phyloP scores from a whole-genome alignment of 2,888 invertebrate genomes.

The Gandaritis pyraliata region DNA sequence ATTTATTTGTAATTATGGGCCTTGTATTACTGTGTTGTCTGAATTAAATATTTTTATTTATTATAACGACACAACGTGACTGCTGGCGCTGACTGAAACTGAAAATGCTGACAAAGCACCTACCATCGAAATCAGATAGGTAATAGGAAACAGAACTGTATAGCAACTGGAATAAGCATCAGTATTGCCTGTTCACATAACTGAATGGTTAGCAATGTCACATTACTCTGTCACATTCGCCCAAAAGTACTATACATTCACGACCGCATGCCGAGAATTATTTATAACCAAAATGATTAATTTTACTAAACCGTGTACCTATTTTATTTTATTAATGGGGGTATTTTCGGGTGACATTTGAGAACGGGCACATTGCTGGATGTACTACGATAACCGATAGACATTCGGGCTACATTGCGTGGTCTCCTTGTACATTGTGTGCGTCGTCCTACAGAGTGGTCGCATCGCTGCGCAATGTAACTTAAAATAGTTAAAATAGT shows the following conservation, averaged over 20 bases:
- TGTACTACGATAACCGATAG: too few relatives aligned
- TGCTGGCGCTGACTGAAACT: neutral
- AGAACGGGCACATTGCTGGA: neutral
- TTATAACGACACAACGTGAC: neutral
- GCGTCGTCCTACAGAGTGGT: too few relatives aligned
- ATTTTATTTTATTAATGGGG: slow-evolving; percentile 8
- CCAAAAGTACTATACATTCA: neutral
- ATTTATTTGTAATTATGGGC: too few relatives aligned
- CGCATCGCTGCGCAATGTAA: too few relatives aligned
- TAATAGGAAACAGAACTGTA: neutral
- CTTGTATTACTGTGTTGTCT: too few relatives aligned
- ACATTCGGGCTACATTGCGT: too few relatives aligned
- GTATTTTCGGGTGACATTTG: slow-evolving; percentile 3
- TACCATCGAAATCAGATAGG: neutral
- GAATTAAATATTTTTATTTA: too few relatives aligned
- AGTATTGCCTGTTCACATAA: neutral
- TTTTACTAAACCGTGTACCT: slow-evolving; percentile 4
- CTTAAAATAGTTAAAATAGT: too few relatives aligned
- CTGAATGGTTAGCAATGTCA: neutral
- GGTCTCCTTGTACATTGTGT: too few relatives aligned
- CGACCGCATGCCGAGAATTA: slow-evolving; percentile 1
- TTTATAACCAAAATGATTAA: slow-evolving; percentile 1
- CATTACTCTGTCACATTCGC: slow-evolving; percentile 3
- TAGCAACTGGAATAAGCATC: neutral
- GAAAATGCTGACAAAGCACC: slow-evolving; percentile 4